Conservation (phyloP, 2,888 invertebrate genomes). For the Mythimna lalbum region DNA sequence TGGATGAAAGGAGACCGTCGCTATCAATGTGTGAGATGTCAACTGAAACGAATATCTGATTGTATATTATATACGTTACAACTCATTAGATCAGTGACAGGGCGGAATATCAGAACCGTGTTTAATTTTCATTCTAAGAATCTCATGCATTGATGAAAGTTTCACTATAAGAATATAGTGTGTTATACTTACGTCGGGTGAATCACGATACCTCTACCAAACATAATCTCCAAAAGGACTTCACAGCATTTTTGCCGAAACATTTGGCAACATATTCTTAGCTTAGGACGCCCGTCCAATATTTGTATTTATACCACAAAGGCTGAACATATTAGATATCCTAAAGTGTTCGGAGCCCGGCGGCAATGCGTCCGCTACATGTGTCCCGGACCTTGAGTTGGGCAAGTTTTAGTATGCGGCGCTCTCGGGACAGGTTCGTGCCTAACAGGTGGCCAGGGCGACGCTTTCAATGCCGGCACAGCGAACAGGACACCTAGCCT, state of each 20-base stretch:
- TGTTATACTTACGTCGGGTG: background rate
- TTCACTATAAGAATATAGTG: background rate
- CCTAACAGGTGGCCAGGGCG: conserved; percentile 42
- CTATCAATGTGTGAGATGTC: conserved; percentile 22
- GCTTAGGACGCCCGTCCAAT: conserved; percentile 7
- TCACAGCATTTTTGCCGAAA: background rate
- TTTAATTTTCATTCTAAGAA: background rate
- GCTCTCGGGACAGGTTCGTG: conserved; percentile 15
- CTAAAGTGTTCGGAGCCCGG: conserved; percentile 20
- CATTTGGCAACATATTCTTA: conserved; percentile 15
- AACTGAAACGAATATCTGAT: conserved; percentile 1
- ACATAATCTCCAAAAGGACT: conserved; percentile 1
- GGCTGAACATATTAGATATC: conserved; percentile 30
- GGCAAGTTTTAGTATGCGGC: conserved; percentile 49
- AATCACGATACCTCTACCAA: background rate
- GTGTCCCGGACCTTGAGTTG: conserved; percentile 31
- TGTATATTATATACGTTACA: background rate
- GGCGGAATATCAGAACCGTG: background rate
- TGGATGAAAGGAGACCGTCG: conserved; percentile 35
- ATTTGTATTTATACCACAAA: conserved; percentile 37
- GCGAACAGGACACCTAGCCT: conserved; percentile 23
- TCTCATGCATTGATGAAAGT: background rate
- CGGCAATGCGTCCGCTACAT: conserved; percentile 41
- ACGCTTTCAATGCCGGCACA: conserved; percentile 20
- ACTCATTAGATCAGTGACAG: background rate